Conservation (phyloP, 2,797 vertebrate genomes). For the Nasua narica region DNA sequence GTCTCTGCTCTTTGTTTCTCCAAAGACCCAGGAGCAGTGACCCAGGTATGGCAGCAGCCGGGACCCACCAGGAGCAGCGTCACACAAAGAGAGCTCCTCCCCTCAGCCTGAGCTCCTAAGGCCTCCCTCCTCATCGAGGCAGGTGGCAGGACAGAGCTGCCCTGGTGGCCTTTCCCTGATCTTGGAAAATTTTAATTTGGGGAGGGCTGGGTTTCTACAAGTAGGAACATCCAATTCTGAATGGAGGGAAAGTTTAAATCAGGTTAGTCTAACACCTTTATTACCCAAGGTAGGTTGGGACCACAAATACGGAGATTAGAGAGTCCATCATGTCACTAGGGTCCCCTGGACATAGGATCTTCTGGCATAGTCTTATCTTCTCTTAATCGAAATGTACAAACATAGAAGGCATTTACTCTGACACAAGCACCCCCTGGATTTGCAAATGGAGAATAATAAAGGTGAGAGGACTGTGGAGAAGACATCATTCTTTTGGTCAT, state of each 20-base stretch:
- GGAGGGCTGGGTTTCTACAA: not conserved
- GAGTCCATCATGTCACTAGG: not conserved
- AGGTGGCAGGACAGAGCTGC: not conserved
- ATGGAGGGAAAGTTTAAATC: not conserved
- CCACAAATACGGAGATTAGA: not conserved
- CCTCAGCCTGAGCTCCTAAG: not conserved
- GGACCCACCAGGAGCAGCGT: fast-evolving
- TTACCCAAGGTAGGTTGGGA: not conserved
- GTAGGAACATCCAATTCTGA: not conserved
- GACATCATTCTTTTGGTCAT: not conserved
- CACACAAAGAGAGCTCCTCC: not conserved
- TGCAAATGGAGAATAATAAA: not conserved
- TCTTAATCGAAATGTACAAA: not conserved
- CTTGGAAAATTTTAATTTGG: not conserved
- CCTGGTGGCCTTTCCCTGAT: not conserved
- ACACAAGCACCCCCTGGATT: not conserved
- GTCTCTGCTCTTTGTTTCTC: not conserved
- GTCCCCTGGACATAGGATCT: not conserved
- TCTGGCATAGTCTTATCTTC: not conserved
- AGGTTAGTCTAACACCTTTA: not conserved
- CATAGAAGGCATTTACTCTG: not conserved
- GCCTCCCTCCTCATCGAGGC: not conserved
- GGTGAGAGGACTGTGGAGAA: not conserved
- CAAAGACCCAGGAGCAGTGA: not conserved
- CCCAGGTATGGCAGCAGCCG: fast-evolving